Base-by-base conservation (phyloP, 2,888 invertebrate species). In the Drosophila merina region DNA sequence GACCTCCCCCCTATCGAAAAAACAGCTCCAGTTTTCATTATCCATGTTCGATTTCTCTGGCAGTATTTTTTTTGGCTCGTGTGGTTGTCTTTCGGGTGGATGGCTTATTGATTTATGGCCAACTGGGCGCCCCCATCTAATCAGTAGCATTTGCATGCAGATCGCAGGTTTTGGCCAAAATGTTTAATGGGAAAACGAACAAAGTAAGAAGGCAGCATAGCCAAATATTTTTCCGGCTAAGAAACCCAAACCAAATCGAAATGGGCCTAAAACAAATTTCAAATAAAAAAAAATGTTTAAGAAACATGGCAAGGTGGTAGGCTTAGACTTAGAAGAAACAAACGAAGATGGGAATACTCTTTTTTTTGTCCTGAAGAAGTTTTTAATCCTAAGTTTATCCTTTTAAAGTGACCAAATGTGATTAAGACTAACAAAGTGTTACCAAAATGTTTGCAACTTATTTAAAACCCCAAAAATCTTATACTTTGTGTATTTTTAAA, bases 131-230 rank as follows among this genome's bases (percentile, higher is more conserved):
- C 66, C 81, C 81, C 69, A 63, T 42, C 67, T 79, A 85, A 82
- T 82, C 78, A 79, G 72, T 30, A 51, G 52, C 79, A 82, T 82
- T 82, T 85, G 86, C 86, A 82, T 82, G 82, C 82, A 79, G 62
- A 60, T 63, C 83, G 74, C 76, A 67, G 57, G 76, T 68, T 73
- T 69, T 75, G 58, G 49, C 83, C 77, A 79, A 82, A 85, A 85
- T 82, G 71, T 82, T 77, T 71, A 82, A 82, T 85, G 82, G 69
- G 76, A 68, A 55, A 58, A 30, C 50, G 14, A 63, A 30, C 57
- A 40, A 28, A 40, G 28, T 9, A n/a, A 48, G 36, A 74, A 85
- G 82, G 66, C 59, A 75, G 86, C 83, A 75, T 79, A 66, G 68
- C 77, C 75, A 75, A 82, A 75, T 85, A 80, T 82, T 82, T 36